Evolutionary conservation across 2,888 invertebrate genomes (phyloP), one percentile per base, ranked within the genome.

Genomic region (Formica aserva): DNA sequence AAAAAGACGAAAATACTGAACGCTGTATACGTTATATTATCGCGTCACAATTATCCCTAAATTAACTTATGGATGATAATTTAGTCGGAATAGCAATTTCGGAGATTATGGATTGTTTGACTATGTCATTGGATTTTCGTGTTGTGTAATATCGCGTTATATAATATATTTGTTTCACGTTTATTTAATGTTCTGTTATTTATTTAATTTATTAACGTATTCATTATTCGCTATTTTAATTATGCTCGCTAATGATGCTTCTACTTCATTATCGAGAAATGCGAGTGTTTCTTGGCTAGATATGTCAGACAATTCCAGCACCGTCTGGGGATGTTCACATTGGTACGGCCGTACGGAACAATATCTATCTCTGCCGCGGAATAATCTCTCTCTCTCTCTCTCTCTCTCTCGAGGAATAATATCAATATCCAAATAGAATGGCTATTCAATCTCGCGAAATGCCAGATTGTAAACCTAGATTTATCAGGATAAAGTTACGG

Each of bases 351-450:
- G 22, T 72, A 60, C 29, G 45, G 18, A 72, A 80, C 29, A 18
- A 32, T 45, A 60, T 35, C 60, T 60, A 32, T 71, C 45, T 60
- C 71, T 32, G 57, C 3, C 32, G 6, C 13, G 6, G 18, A 78
- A 60, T 60, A 78, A 60, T 55, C 8, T 18, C 62, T 32, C 62
- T 35, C 62, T 60, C 35, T 78, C 60, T 57, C 22, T n/a, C 62
- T 32, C 62, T 18, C 62, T 15, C 62, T 35, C 35, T 35, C 13
- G 1, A 32, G 6, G 26, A 26, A 60, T 78, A 72, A 69, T 32
- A 69, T 78, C 78, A 57, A 72, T 78, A 72, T 72, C 45, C 22
- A 29, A 48, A 35, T 55, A 72, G 72, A 45, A 62, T 41, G n/a
- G 55, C 67, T 69, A 66, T 71, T 60, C 60, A 60, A 80, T 72